These are phyloP conservation scores for Aix galericulata DNA, from an alignment of 2,113 vertebrate genomes.

Conservation along the genomic window DNA sequence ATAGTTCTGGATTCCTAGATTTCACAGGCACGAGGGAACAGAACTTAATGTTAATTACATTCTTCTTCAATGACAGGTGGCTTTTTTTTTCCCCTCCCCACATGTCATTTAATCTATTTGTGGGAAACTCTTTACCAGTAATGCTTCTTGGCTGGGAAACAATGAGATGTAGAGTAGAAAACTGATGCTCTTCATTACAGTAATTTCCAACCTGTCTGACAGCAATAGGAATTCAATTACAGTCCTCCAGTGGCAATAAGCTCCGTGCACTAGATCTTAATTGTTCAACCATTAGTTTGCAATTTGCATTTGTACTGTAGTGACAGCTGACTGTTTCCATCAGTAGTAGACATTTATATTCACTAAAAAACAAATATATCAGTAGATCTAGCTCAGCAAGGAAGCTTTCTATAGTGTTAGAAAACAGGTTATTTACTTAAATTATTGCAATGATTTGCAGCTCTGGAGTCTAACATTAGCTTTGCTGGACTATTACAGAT, in stretches of 20 bases:
- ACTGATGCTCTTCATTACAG: constrained; percentile 59
- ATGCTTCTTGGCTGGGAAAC: constrained; percentile 38
- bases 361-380: not conserved
- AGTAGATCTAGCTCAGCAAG: not conserved
- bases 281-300: constrained; percentile 62
- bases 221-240: constrained; percentile 73
- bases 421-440: not conserved
- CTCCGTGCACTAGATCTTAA: constrained; percentile 53
- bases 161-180: constrained; percentile 46
- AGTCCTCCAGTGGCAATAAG: constrained; percentile 64
- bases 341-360: constrained; percentile 5
- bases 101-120: not conserved
- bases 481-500: not conserved
- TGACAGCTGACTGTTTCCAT: constrained; percentile 57
- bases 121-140: not conserved
- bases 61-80: not conserved
- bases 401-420: not conserved
- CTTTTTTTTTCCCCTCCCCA: not conserved
- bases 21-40: not conserved
- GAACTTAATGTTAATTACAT: not conserved
- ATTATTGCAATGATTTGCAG: not conserved
- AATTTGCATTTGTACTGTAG: constrained; percentile 65
- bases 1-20: not conserved
- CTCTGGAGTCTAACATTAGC: not conserved
- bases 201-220: constrained; percentile 66